Base-by-base conservation (phyloP, 2,113 vertebrate species). In the Dicrurus megarhynchus region DNA sequence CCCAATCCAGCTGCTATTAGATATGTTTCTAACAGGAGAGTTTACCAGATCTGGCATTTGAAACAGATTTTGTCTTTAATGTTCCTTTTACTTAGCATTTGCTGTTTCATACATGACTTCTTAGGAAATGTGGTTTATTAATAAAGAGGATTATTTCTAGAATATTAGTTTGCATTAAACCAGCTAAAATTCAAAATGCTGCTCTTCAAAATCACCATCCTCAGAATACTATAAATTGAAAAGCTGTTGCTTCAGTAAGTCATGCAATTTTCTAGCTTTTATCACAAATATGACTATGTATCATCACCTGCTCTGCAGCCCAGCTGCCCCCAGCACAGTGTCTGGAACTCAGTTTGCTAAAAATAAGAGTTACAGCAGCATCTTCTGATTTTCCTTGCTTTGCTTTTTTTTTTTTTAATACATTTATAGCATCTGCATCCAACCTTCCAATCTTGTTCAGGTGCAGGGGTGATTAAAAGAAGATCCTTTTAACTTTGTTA, bases 131-230 rank as follows among this genome's bases (percentile, higher is more conserved):
- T 46, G 35, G 30, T 63, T 92, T 82, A 95, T 78, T 94, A 92
- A 90, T 61, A 92, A 90, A 78, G 28, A 84, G 28, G 75, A 88
- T 84, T 92, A 86, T 92, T 92, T 93, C 71, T 96, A 84, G 47
- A 95, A 70, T 33, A 78, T 79, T 68, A 79, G 53, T 56, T 92
- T 82, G 63, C 41, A 77, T 75, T 94, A 89, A 87, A 84, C 11
- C 44, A 87, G 53, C 39, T 87, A 87, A 65, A 92, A 91, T 82
- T 76, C 42, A 75, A 32, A 67, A 28, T 81, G 13, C 35, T 75
- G 27, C 42, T 55, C 46, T 89, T 94, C 44, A 87, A 87, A 93
- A 93, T 37, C 41, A 55, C 55, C 33, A 30, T 57, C 37, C 46
- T 76, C 70, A 28, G 37, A 93, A 85, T 17, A 53, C 27, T 59